These are phyloP conservation scores for Nannoperca obscura DNA, from an alignment of 2,797 vertebrate species.

Conservation along the genomic window DNA sequence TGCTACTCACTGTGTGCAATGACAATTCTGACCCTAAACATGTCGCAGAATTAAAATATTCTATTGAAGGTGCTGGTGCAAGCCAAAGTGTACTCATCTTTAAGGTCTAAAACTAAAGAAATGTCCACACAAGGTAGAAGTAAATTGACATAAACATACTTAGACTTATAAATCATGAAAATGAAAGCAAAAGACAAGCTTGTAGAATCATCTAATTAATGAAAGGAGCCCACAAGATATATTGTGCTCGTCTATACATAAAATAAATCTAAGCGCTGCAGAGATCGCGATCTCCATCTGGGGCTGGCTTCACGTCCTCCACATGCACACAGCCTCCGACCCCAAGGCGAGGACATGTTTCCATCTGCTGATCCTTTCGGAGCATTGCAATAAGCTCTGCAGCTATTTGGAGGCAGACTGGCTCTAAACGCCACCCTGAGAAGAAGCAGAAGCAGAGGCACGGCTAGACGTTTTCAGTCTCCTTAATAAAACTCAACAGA, in stretches of 20 bases:
- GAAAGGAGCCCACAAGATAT: neutral
- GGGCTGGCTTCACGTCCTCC: constrained; percentile 23
- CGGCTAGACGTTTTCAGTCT: neutral
- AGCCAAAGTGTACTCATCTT: neutral
- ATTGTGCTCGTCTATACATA: neutral
- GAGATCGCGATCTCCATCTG: neutral
- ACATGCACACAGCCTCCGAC: constrained; percentile 8
- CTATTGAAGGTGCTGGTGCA: neutral
- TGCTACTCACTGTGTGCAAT: neutral
- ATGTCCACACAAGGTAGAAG: neutral
- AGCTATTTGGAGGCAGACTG: constrained; percentile 9
- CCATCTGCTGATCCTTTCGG: constrained; percentile 72
- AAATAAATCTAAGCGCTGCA: constrained; percentile 14
- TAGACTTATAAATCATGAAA: neutral
- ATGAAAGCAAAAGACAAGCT: neutral
- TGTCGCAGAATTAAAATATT: neutral
- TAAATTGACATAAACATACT: neutral
- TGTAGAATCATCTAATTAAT: constrained; percentile 4
- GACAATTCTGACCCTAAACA: neutral
- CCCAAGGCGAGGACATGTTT: constrained; percentile 53
- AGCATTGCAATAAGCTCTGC: constrained; percentile 57
- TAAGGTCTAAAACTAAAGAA: neutral
- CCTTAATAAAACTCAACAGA: constrained; percentile 2
- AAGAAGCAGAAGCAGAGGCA: constrained; percentile 14
- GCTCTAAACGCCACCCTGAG: constrained; percentile 6